phyloP scores from a whole-genome alignment of 53 echinoderm and acorn worm genomes.

The Crossaster papposus region DNA sequence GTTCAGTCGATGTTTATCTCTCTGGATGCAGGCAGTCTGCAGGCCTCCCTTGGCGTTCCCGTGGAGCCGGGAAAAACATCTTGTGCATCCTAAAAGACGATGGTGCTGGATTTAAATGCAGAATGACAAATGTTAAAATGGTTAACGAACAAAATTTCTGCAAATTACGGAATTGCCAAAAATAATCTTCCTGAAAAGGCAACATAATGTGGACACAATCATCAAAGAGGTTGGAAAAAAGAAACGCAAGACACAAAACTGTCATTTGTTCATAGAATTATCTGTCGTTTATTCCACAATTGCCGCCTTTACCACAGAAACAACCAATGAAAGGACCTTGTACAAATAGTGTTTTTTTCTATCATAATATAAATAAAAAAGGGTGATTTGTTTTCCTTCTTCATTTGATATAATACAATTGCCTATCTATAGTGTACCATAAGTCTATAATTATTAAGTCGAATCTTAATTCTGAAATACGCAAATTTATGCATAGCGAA shows the following conservation, averaged over 20 bases:
- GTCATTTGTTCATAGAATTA: background rate
- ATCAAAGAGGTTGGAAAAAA: background rate
- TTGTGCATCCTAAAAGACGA: too few species aligned
- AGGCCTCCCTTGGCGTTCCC: too few species aligned
- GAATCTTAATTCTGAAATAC: slow-evolving; percentile 13
- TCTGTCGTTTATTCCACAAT: slow-evolving; percentile 52
- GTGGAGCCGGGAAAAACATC: too few species aligned
- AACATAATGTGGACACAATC: too few species aligned
- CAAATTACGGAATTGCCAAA: too few species aligned
- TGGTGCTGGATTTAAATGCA: too few species aligned
- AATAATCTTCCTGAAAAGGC: too few species aligned
- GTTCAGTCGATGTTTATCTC: too few species aligned
- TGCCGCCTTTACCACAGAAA: background rate
- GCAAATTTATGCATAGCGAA: slow-evolving; percentile 62
- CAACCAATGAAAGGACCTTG: slow-evolving; percentile 5
- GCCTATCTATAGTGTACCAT: slow-evolving; percentile 44
- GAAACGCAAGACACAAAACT: background rate
- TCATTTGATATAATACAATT: slow-evolving; percentile 27
- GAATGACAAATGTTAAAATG: too few species aligned
- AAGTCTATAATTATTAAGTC: slow-evolving; percentile 17
- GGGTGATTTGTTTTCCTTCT: slow-evolving; percentile 22
- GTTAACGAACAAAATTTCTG: too few species aligned
- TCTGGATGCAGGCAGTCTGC: too few species aligned
- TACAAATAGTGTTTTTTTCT: slow-evolving; percentile 50
- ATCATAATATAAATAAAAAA: slow-evolving; percentile 55